Conservation (phyloP, 2,797 vertebrate species). For the Malurus splendens region DNA sequence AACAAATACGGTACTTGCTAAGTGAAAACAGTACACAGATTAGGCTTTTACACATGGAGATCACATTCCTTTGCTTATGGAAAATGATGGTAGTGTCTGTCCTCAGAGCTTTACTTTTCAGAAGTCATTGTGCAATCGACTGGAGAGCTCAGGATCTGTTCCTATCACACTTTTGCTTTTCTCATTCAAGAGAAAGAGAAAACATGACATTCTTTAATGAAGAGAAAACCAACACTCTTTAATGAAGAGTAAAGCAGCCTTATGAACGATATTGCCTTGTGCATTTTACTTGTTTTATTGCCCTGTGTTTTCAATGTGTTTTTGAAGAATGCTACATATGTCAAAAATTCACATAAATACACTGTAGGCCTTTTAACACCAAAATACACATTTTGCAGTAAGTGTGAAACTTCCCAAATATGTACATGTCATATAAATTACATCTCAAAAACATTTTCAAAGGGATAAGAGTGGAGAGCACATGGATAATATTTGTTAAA, state of each 20-base stretch:
- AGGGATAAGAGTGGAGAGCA: neutral
- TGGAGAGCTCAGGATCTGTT: neutral
- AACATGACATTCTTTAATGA: neutral
- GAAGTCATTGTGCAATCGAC: neutral
- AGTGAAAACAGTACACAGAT: neutral
- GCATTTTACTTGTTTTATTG: neutral
- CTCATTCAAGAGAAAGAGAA: neutral
- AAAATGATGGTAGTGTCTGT: neutral
- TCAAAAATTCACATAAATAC: constrained; percentile 30
- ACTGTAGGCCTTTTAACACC: neutral
- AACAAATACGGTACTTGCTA: neutral
- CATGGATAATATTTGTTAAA: neutral
- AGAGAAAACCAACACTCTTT: neutral
- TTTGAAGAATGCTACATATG: neutral
- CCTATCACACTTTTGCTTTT: neutral
- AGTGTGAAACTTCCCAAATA: neutral
- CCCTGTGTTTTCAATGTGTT: neutral
- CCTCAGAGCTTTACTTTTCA: neutral
- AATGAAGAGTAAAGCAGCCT: neutral
- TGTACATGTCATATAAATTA: neutral
- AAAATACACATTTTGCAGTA: constrained; percentile 11
- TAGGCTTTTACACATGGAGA: neutral
- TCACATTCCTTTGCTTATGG: neutral
- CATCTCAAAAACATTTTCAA: neutral
- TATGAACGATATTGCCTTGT: neutral